Conservation (phyloP, 1,140 invertebrate genomes). For the Plodia interpunctella region DNA sequence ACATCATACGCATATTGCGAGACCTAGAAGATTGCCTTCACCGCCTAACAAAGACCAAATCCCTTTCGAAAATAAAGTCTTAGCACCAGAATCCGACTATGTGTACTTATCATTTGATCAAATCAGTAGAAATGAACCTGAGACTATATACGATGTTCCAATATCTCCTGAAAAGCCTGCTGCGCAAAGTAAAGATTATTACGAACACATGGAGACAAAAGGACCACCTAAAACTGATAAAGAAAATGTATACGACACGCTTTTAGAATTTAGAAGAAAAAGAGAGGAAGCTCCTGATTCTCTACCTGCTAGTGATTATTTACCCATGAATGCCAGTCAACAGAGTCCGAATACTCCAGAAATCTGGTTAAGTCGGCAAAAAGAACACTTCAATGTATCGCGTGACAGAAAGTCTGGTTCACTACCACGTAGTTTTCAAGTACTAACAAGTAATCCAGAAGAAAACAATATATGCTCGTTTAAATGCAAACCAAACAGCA, state of each 20-base stretch:
- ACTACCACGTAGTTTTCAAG: constrained; percentile 86
- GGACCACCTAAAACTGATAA: constrained; percentile 30
- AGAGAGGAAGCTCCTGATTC: constrained; percentile 46
- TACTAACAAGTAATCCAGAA: constrained; percentile 70
- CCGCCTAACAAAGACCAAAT: constrained; percentile 33
- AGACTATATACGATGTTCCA: constrained; percentile 72
- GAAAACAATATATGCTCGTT: constrained; percentile 56
- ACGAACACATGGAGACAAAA: constrained; percentile 59
- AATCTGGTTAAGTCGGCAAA: constrained; percentile 75
- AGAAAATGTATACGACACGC: constrained; percentile 60
- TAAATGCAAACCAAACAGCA: constrained; percentile 71
- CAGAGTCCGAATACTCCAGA: constrained; percentile 73
- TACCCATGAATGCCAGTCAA: constrained; percentile 64
- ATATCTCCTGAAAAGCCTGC: constrained; percentile 58
- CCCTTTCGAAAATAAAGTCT: constrained; percentile 24
- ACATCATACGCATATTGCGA: constrained; percentile 36
- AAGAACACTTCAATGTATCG: constrained; percentile 73
- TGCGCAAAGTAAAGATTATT: constrained; percentile 39
- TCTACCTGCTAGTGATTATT: constrained; percentile 52
- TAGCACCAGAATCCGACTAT: constrained; percentile 67
- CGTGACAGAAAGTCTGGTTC: constrained; percentile 84
- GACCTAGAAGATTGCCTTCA: constrained; percentile 48
- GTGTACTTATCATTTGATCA: constrained; percentile 73
- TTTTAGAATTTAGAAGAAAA: constrained; percentile 56
- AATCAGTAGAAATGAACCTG: constrained; percentile 47